Percentiles rank a stretch among this genome's conserved stretches.
Evolutionary conservation across 92 coral and sea anemone species (phyloP).

Genomic region (Porites rus): DNA sequence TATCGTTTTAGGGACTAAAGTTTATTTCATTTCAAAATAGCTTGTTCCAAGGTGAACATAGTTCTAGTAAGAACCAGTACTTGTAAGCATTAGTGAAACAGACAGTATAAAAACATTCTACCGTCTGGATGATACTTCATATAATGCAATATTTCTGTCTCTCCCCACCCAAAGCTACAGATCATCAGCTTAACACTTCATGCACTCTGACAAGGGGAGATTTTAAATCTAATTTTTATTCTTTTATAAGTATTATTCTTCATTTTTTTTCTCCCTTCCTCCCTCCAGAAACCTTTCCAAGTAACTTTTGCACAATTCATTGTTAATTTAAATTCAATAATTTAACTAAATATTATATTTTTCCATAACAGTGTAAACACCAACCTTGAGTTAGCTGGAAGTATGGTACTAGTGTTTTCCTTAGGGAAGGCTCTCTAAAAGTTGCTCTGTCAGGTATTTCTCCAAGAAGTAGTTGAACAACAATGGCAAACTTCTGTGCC

Average conservation of each 20-base stretch:
- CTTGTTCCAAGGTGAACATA: no score
- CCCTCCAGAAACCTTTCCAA: no score
- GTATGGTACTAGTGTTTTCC: slow-evolving; percentile 96
- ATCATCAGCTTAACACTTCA: slow-evolving; percentile 46
- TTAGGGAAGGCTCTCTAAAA: slow-evolving; percentile 93
- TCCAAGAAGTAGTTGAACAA: slow-evolving; percentile 95
- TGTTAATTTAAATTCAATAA: no score
- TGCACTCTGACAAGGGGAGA: slow-evolving; percentile 79
- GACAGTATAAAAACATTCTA: slow-evolving; percentile 1
- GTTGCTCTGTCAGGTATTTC: slow-evolving; percentile 99
- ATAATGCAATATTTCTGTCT: slow-evolving; percentile 44
- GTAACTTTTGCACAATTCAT: no score
- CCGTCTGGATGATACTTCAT: neutral
- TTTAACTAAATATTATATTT: no score
- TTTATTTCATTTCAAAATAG: no score
- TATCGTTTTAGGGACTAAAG: no score
- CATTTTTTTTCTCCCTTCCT: no score
- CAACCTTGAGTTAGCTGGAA: slow-evolving; percentile 96
- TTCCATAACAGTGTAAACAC: neutral
- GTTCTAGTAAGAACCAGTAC: no score
- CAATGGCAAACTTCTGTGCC: slow-evolving; percentile 99
- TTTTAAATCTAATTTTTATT: no score
- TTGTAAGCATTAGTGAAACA: slow-evolving; percentile 3
- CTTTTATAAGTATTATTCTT: no score
- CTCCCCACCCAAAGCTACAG: slow-evolving; percentile 74